phyloP scores from a whole-genome alignment of 2,113 vertebrate genomes.

The Dinomys branickii region DNA sequence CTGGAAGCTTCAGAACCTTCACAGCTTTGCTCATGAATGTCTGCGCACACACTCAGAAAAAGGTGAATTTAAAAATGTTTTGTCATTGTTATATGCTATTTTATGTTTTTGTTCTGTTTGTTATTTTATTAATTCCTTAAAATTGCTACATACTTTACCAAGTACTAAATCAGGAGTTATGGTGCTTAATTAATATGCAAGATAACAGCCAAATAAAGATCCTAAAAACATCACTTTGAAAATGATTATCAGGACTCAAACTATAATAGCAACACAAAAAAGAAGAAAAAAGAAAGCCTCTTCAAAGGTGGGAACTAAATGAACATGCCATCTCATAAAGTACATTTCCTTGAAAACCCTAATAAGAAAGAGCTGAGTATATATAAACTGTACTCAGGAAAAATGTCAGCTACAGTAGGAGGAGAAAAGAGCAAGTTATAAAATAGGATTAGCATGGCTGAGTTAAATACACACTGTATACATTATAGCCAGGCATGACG shows the following conservation, averaged over 20 bases:
- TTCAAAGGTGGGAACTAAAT: slow-evolving; percentile 27
- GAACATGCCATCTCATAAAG: neutral
- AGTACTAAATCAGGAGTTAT: neutral
- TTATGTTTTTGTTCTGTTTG: neutral
- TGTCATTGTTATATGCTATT: neutral
- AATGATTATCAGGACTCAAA: neutral
- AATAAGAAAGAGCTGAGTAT: neutral
- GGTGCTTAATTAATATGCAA: neutral
- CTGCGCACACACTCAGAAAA: neutral
- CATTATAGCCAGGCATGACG: neutral
- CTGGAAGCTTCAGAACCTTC: neutral
- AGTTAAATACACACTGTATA: neutral
- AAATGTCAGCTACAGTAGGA: neutral
- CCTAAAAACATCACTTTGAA: neutral
- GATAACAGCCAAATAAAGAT: neutral
- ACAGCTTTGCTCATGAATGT: neutral
- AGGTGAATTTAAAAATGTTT: neutral
- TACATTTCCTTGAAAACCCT: neutral
- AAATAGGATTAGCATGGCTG: neutral
- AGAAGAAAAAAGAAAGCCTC: neutral
- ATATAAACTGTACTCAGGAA: neutral
- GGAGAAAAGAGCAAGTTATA: neutral
- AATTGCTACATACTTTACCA: neutral
- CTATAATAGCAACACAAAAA: neutral
- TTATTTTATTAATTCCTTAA: neutral